These are phyloP conservation scores for Otocyon megalotis DNA, from an alignment of 2,113 vertebrate species.

Conservation along the genomic window DNA sequence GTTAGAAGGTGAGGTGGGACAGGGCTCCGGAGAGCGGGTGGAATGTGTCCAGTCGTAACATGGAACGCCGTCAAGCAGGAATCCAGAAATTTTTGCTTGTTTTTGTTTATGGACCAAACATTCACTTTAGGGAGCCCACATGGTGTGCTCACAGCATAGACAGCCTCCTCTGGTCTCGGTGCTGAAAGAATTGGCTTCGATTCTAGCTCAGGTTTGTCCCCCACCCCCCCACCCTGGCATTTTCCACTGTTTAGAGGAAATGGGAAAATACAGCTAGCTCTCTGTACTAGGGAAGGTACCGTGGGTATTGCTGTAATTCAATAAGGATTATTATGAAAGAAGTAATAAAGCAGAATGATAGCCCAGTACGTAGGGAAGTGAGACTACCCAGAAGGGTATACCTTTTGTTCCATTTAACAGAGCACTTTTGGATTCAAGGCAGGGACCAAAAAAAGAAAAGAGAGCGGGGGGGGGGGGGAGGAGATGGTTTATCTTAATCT, in stretches of 20 bases:
- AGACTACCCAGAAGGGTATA: conserved; percentile 37
- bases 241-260: conserved; percentile 33
- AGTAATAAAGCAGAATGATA: conserved; percentile 64
- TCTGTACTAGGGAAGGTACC: conserved; percentile 24
- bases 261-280: neutral
- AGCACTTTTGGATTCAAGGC: conserved; percentile 54
- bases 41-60: neutral
- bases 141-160: neutral
- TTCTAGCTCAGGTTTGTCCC: neutral
- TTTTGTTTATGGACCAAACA: conserved; percentile 43
- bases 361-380: neutral
- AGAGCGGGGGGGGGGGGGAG: too few relatives aligned
- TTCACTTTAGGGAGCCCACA: neutral
- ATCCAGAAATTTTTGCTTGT: neutral
- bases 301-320: conserved; percentile 47
- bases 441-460: neutral
- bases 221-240: neutral
- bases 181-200: neutral
- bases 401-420: conserved; percentile 63
- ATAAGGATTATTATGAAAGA: conserved; percentile 61
- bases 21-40: neutral
- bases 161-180: neutral
- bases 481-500: conserved; percentile 43
- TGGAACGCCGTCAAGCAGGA: neutral
- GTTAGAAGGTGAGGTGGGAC: neutral